Percentiles rank a stretch among this genome's conserved stretches.
Evolutionary conservation across 2,888 invertebrate species (phyloP).

Genomic region (Pterobdella sp.): DNA sequence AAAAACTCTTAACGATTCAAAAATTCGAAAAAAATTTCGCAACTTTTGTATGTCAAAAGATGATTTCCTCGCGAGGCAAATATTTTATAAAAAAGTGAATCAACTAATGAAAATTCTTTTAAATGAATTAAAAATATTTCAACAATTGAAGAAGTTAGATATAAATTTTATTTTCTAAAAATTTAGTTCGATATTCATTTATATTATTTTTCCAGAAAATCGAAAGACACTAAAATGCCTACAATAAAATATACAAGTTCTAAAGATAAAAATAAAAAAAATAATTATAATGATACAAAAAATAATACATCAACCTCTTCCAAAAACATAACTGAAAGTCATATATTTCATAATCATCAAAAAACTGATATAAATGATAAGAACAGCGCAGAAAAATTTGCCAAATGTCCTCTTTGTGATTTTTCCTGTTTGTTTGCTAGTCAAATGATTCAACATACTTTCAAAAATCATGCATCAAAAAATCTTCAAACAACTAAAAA

Average conservation of each 20-base stretch:
- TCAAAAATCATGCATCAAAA: background rate
- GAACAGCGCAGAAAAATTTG: background rate
- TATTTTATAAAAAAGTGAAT: no score
- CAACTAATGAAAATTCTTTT: no score
- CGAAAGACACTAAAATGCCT: no score
- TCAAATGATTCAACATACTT: constrained; percentile 24
- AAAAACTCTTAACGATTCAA: no score
- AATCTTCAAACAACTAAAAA: background rate
- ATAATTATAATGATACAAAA: background rate
- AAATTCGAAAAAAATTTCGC: no score
- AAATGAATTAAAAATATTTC: no score
- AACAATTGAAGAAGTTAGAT: no score
- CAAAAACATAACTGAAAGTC: background rate
- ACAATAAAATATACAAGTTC: constrained; percentile 2
- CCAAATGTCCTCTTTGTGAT: constrained; percentile 13
- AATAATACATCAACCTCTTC: background rate
- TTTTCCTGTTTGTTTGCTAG: constrained; percentile 23
- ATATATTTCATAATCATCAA: background rate
- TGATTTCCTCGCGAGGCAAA: no score
- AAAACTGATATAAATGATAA: background rate
- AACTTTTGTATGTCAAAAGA: no score
- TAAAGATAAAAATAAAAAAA: constrained; percentile 5
- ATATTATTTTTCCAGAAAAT: no score
- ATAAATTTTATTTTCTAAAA: no score
- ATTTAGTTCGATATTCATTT: no score